Evolutionary conservation across 2,113 vertebrate genomes (phyloP), one percentile per base, ranked within the genome.

Genomic region (Poecilia latipinna): DNA sequence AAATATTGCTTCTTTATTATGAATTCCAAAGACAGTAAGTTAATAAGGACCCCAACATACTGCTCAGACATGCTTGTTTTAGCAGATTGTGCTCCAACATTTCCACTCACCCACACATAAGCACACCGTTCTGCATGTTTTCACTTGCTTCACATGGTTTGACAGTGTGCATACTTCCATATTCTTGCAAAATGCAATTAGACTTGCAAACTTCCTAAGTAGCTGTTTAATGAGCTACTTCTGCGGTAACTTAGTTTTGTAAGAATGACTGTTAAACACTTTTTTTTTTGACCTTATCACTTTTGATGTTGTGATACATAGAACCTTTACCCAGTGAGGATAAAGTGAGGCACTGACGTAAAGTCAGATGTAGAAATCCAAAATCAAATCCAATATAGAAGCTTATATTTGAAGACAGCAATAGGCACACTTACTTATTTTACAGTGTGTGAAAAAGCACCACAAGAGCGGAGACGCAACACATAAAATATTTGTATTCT

Each of bases 121-220:
- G 7, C 51, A 54, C 22, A 57, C 7, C 22, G 19, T 51, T 57
- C 51, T 57, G 51, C 51, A 57, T 57, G 51, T 57, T 57, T 57
- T 57, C 51, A 57, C 51, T n/a, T 57, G 8, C 51, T 57, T 57
- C 51, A 42, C 37, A 48, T 64, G 74, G 72, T 78, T 82, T 80
- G 72, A 82, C 63, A 68, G 67, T 68, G 61, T 88, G 54, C 74
- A 8, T n/a, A 24, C 51, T 57, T 57, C 22, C 19, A 71, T 70
- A 86, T 61, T 61, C 3, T 2, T 37, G 42, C 77, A 69, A 69
- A 77, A 78, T 74, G 51, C 74, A 85, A 83, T 88, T 83, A 80
- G 65, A 85, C 65, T 39, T 22, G 26, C 61, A 66, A 68, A 22
- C 57, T 65, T 63, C 70, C 62, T 68, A 61, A 81, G 62, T 72